Percentiles rank a stretch among this genome's conserved stretches.
These are phyloP conservation scores for Aphodius sticticus DNA, from an alignment of 2,888 invertebrate species.

Conservation along the genomic window DNA sequence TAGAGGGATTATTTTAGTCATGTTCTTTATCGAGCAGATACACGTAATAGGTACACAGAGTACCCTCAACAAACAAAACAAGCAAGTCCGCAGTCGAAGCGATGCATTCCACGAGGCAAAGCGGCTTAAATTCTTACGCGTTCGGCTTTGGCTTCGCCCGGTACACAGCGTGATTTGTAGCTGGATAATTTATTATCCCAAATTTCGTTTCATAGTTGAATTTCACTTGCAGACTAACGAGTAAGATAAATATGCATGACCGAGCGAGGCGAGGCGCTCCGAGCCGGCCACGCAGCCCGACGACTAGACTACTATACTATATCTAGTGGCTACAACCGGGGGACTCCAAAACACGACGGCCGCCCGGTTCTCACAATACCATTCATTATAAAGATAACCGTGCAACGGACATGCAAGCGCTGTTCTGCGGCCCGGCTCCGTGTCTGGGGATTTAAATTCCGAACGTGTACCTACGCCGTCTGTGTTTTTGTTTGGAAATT, in stretches of 20 bases:
- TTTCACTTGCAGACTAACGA: slow-evolving; percentile 20
- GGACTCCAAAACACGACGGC: slow-evolving; percentile 24
- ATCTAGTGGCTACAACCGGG: background rate
- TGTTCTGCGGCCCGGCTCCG: slow-evolving; percentile 7
- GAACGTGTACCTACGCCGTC: slow-evolving; percentile 7
- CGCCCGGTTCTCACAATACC: slow-evolving; percentile 25
- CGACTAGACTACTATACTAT: background rate
- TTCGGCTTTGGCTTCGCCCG: background rate
- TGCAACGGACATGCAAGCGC: slow-evolving; percentile 24
- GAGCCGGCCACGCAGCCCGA: slow-evolving; percentile 5
- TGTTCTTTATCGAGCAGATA: no score
- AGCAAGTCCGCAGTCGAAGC: no score
- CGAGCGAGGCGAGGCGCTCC: background rate
- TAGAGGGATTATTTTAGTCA: no score
- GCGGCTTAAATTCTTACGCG: background rate
- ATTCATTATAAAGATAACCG: slow-evolving; percentile 24
- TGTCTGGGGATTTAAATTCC: slow-evolving; percentile 21
- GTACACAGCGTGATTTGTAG: background rate
- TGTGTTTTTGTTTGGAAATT: slow-evolving; percentile 25
- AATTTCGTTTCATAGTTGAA: slow-evolving; percentile 17
- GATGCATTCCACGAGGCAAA: background rate
- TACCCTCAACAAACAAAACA: no score
- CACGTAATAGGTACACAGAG: no score
- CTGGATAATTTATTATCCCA: slow-evolving; percentile 14
- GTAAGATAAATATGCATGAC: slow-evolving; percentile 24